Evolutionary conservation across 2,797 vertebrate genomes (phyloP).

Genomic region (Antrozous pallidus): DNA sequence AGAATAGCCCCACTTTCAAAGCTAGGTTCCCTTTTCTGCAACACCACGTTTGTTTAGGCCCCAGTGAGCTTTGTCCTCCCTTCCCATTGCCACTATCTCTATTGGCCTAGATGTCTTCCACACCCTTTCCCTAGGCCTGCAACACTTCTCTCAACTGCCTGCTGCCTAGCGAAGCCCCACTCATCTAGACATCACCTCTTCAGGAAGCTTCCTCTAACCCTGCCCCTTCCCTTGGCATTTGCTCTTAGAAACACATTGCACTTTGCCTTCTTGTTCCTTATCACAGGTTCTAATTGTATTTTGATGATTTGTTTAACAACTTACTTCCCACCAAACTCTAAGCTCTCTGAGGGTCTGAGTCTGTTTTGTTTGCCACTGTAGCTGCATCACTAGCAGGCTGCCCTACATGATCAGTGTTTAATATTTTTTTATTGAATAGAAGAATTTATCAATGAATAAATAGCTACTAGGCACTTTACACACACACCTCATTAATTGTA

Average conservation of each 20-base stretch:
- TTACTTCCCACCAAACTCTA: background rate
- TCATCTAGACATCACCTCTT: background rate
- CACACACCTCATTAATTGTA: background rate
- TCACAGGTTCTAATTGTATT: constrained; percentile 15
- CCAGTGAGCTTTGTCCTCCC: background rate
- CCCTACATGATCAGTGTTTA: background rate
- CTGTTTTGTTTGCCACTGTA: background rate
- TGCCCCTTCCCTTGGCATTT: background rate
- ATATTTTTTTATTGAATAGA: constrained; percentile 35
- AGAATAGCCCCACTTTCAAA: constrained; percentile 6
- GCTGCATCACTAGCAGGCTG: background rate
- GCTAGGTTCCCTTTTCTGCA: background rate
- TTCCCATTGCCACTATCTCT: background rate
- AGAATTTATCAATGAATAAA: constrained; percentile 42
- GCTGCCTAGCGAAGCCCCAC: background rate
- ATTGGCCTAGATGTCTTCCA: background rate
- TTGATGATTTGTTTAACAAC: background rate
- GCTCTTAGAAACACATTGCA: background rate
- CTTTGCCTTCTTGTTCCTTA: constrained; percentile 37
- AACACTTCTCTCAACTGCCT: background rate
- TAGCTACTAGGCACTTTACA: background rate
- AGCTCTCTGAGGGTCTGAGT: background rate
- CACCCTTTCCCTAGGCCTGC: background rate
- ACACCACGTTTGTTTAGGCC: background rate
- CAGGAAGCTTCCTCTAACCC: background rate